Conservation (phyloP, 2,888 invertebrate genomes). For the Heteromurus nitidus region DNA sequence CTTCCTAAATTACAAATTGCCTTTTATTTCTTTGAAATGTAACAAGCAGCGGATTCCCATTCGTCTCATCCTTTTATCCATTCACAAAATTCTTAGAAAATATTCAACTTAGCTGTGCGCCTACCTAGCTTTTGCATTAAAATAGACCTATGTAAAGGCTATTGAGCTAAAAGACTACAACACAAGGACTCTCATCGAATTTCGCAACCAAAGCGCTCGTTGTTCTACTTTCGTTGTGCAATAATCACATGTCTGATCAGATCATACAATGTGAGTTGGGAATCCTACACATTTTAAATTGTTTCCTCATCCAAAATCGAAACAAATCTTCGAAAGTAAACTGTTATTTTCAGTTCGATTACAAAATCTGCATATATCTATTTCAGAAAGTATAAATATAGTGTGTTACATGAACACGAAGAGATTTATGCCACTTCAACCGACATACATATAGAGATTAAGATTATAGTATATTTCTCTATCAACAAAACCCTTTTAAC, state of each 20-base stretch:
- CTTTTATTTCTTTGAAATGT: constrained; percentile 13
- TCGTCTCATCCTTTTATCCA: not conserved
- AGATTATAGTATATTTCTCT: too few relatives aligned
- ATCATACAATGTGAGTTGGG: too few relatives aligned
- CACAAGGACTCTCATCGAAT: not conserved
- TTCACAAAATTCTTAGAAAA: not conserved
- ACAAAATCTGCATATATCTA: too few relatives aligned
- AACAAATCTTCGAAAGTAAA: not conserved
- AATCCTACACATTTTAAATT: too few relatives aligned
- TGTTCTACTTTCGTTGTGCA: too few relatives aligned
- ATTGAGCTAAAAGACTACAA: not conserved
- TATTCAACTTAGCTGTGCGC: not conserved
- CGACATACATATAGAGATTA: too few relatives aligned
- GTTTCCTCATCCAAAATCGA: too few relatives aligned
- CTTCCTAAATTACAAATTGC: constrained; percentile 11
- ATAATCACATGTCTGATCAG: too few relatives aligned
- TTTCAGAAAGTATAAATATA: too few relatives aligned
- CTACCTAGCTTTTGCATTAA: not conserved
- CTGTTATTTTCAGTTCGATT: not conserved
- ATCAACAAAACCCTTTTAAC: too few relatives aligned
- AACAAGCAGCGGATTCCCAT: not conserved
- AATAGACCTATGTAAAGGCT: not conserved
- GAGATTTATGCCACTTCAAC: too few relatives aligned
- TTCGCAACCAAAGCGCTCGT: not conserved
- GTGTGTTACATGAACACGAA: too few relatives aligned